Conservation (phyloP, 2,797 vertebrate species). For the Schizothorax lantsangensis region DNA sequence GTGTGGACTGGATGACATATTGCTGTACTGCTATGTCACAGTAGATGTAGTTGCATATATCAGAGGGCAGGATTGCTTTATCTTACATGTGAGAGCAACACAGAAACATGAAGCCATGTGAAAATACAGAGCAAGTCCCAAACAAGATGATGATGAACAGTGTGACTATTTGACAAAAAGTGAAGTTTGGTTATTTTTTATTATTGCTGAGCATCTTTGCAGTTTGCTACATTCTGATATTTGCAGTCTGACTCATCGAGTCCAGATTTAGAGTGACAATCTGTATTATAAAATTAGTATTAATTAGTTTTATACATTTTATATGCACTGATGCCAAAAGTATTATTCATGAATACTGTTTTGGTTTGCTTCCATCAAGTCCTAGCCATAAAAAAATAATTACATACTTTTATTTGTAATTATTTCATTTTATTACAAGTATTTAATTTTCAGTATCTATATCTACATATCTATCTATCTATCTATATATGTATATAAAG, state of each 20-base stretch:
- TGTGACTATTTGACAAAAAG: background rate
- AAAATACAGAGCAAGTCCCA: background rate
- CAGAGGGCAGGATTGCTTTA: background rate
- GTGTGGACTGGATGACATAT: background rate
- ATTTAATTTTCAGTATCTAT: background rate
- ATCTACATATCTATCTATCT: too few species aligned
- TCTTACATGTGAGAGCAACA: background rate
- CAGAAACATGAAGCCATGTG: background rate
- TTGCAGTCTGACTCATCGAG: background rate
- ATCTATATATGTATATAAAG: too few species aligned
- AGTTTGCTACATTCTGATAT: background rate
- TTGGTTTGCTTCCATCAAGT: background rate
- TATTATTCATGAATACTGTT: background rate
- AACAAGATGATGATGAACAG: background rate
- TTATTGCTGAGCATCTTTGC: background rate
- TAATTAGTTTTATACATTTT: background rate
- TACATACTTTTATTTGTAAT: background rate
- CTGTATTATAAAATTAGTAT: background rate
- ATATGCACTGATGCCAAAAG: background rate
- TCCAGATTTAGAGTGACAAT: background rate
- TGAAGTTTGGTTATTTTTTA: background rate
- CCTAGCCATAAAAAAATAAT: background rate
- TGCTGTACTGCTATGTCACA: background rate
- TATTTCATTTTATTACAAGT: background rate
- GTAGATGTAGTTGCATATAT: background rate